Conservation (phyloP, 1,140 invertebrate species). For the Papilio machaon region DNA sequence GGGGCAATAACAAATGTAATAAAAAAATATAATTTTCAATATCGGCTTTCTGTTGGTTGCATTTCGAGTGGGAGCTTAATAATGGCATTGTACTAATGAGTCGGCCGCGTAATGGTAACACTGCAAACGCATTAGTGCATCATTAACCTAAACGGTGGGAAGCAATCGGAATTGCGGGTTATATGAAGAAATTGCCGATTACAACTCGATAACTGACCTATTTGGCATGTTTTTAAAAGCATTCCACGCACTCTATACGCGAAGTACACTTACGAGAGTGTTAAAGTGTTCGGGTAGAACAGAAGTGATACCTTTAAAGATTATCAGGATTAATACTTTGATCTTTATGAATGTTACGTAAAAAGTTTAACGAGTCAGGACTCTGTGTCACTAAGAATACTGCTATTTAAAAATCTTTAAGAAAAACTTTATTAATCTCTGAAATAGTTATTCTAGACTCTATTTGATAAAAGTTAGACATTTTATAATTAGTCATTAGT, state of each 20-base stretch:
- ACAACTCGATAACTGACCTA: constrained; percentile 24
- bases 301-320: not conserved
- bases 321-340: not conserved
- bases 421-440: no score
- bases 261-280: not conserved
- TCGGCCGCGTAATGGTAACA: constrained; percentile 62
- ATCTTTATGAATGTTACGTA: not conserved
- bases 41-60: constrained; percentile 19
- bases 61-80: constrained; percentile 36
- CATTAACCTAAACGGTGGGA: constrained; percentile 67
- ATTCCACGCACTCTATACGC: not conserved
- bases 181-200: constrained; percentile 56
- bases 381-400: no score
- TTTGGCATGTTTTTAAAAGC: constrained; percentile 25
- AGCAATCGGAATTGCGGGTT: constrained; percentile 45
- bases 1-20: constrained; percentile 18
- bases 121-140: constrained; percentile 77
- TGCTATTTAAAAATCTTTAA: no score
- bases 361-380: not conserved
- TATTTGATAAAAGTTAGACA: no score
- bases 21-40: constrained; percentile 25
- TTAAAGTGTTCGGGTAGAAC: not conserved
- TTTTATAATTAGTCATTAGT: no score
- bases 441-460: no score
- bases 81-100: constrained; percentile 59